Percentiles rank a stretch among this genome's conserved stretches.
phyloP scores from a whole-genome alignment of 2,113 vertebrate genomes.

The Capra hircus region DNA sequence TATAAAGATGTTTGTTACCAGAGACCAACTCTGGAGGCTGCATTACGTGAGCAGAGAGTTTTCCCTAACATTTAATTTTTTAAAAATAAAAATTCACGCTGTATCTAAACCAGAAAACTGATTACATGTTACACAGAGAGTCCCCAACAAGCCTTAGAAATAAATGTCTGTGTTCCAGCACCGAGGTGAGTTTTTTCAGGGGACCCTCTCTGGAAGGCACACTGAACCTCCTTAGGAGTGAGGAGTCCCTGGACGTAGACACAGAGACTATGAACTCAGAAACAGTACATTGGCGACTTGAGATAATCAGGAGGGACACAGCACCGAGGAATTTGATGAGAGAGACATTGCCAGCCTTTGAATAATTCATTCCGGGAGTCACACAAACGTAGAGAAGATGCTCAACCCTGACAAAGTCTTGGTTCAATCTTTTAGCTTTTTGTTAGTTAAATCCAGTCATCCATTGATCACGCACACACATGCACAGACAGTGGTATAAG shows the following conservation, averaged over 20 bases:
- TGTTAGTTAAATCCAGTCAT: neutral
- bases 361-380: conserved; percentile 37
- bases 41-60: neutral
- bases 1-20: neutral
- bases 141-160: neutral
- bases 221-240: neutral
- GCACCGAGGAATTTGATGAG: neutral
- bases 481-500: neutral
- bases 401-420: neutral
- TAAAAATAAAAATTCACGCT: neutral
- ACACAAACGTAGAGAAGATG: neutral
- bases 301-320: neutral
- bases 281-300: neutral
- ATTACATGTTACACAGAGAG: neutral
- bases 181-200: neutral
- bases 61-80: neutral
- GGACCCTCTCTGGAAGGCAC: neutral
- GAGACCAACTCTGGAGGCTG: neutral
- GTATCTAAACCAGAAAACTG: neutral
- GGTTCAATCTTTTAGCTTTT: neutral
- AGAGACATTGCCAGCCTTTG: neutral
- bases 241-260: neutral
- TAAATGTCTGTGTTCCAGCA: neutral
- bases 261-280: neutral
- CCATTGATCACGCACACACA: neutral